Evolutionary conservation across 2,113 vertebrate species (phyloP).

Genomic region (Charina bottae): DNA sequence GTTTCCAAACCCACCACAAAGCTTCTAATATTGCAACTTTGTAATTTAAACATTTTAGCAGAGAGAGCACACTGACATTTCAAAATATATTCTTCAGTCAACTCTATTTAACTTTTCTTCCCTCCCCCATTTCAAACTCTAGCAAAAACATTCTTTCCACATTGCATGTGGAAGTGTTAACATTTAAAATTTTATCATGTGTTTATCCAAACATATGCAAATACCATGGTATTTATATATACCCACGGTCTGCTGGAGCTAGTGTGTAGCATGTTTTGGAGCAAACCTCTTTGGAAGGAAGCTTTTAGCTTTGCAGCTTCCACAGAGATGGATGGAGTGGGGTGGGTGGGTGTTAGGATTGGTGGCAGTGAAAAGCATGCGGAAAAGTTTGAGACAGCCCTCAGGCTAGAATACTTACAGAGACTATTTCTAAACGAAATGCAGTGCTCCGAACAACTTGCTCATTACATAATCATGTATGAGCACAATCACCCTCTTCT

Average conservation of each 20-base stretch:
- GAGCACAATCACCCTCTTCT: not conserved
- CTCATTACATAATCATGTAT: not conserved
- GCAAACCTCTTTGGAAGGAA: not conserved
- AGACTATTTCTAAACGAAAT: not conserved
- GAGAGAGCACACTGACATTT: not conserved
- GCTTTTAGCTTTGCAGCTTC: not conserved
- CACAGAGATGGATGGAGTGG: not conserved
- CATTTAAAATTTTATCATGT: not conserved
- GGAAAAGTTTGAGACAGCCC: not conserved
- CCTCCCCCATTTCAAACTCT: not conserved
- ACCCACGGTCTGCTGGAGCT: not conserved
- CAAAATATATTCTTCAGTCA: not conserved
- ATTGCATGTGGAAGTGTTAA: not conserved
- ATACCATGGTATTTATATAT: not conserved
- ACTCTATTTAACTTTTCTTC: not conserved
- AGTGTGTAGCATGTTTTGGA: not conserved
- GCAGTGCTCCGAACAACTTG: not conserved
- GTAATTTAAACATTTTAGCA: not conserved
- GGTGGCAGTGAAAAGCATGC: not conserved
- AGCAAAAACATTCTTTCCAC: not conserved
- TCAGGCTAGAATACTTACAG: slow-evolving; percentile 15
- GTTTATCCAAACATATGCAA: not conserved
- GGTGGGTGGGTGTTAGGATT: not conserved
- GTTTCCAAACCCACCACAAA: not conserved
- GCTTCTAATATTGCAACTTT: not conserved